Conservation (phyloP, 2,113 vertebrate species). For the Caracal caracal region DNA sequence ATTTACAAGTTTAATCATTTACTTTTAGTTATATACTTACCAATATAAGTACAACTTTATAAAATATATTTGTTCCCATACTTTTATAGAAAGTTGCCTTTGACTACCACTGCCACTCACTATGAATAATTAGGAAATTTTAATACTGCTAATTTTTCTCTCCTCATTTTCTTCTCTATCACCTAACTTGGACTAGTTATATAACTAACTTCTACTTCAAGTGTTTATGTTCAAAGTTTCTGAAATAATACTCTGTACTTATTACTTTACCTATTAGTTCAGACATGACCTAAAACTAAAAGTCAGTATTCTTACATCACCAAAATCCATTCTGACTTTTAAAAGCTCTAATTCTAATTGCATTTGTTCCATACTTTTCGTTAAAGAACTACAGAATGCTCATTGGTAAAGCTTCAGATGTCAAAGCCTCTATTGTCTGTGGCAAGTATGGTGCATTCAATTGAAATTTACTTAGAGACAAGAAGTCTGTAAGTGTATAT, state of each 20-base stretch:
- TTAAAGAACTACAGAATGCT: neutral
- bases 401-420: neutral
- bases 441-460: neutral
- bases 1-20: neutral
- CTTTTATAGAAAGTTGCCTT: neutral
- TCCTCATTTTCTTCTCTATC: neutral
- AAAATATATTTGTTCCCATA: neutral
- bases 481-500: neutral
- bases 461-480: neutral
- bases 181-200: neutral
- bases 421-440: neutral
- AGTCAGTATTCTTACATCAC: neutral
- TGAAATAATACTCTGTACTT: neutral
- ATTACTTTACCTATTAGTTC: neutral
- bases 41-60: neutral
- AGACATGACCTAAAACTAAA: neutral
- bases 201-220: neutral
- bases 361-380: neutral
- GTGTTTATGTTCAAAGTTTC: neutral
- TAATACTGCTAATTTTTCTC: neutral
- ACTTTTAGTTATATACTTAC: neutral
- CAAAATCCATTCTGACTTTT: neutral
- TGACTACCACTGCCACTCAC: neutral
- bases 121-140: neutral
- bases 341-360: neutral